phyloP scores from a whole-genome alignment of 2,113 vertebrate genomes.

The Dolichallabes microphthalmus region DNA sequence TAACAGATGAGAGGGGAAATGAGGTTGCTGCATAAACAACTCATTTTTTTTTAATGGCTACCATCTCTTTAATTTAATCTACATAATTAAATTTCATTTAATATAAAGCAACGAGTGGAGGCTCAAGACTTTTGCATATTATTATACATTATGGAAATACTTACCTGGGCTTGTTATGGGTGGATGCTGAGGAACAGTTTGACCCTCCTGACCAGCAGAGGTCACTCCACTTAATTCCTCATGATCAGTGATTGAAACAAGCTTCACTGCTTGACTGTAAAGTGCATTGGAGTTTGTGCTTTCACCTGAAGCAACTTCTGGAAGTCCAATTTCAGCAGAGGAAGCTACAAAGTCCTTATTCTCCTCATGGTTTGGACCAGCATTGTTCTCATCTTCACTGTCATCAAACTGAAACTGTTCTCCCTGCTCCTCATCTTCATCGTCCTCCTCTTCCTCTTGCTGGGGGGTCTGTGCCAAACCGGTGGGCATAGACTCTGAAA shows the following conservation, averaged over 20 bases:
- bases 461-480: slow-evolving; percentile 41
- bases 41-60: no score
- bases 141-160: not conserved
- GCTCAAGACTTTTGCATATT: no score
- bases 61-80: no score
- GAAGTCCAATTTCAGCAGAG: slow-evolving; percentile 17
- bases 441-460: slow-evolving; percentile 49
- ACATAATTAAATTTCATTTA: no score
- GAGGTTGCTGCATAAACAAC: no score
- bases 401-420: slow-evolving; percentile 58
- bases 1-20: no score
- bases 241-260: not conserved
- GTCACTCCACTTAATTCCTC: slow-evolving; percentile 24
- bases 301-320: not conserved
- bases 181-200: slow-evolving; percentile 11
- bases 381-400: slow-evolving; percentile 50
- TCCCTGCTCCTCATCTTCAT: slow-evolving; percentile 56
- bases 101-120: no score
- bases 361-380: slow-evolving; percentile 16
- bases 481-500: slow-evolving; percentile 48
- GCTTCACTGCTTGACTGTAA: slow-evolving; percentile 48
- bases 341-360: not conserved
- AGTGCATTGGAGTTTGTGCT: slow-evolving; percentile 38
- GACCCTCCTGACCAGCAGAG: slow-evolving; percentile 45
- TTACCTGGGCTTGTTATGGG: slow-evolving; percentile 31